phyloP scores from a whole-genome alignment of 2,888 invertebrate species.

The Choristoneura rosaceana region DNA sequence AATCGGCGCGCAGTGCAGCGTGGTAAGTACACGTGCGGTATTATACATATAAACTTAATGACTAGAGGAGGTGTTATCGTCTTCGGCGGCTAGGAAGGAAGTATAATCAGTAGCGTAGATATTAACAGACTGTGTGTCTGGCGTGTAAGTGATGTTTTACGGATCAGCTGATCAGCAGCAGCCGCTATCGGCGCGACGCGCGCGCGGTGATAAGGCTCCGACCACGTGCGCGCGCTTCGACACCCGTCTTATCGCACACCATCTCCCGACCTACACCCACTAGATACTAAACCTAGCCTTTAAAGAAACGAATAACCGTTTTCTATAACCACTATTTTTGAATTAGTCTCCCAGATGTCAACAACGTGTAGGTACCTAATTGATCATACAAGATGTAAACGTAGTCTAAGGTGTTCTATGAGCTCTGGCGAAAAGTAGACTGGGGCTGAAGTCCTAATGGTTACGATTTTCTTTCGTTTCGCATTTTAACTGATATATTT shows the following conservation, averaged over 20 bases:
- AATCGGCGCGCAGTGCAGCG: background rate
- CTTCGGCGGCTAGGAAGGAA: conserved; percentile 32
- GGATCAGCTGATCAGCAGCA: conserved; percentile 40
- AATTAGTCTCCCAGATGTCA: background rate
- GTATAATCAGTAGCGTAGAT: conserved; percentile 34
- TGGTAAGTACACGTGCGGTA: background rate
- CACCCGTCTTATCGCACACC: conserved; percentile 41
- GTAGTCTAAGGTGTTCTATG: background rate
- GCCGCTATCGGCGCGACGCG: conserved; percentile 33
- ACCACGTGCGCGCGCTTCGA: conserved; percentile 35
- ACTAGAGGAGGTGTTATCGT: conserved; percentile 24
- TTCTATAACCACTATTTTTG: background rate
- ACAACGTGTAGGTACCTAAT: background rate
- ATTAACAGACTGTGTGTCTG: conserved; percentile 39
- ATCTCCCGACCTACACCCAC: conserved; percentile 49
- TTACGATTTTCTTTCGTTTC: background rate
- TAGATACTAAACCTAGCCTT: conserved; percentile 30
- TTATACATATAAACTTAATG: background rate
- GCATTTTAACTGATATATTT: background rate
- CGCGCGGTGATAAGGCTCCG: conserved; percentile 37
- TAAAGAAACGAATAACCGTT: background rate
- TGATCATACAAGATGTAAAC: too few species aligned
- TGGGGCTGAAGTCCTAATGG: background rate
- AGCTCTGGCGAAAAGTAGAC: background rate
- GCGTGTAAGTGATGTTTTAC: conserved; percentile 38